phyloP scores from a whole-genome alignment of 1,140 invertebrate genomes.

The Coenobita brevimanus region DNA sequence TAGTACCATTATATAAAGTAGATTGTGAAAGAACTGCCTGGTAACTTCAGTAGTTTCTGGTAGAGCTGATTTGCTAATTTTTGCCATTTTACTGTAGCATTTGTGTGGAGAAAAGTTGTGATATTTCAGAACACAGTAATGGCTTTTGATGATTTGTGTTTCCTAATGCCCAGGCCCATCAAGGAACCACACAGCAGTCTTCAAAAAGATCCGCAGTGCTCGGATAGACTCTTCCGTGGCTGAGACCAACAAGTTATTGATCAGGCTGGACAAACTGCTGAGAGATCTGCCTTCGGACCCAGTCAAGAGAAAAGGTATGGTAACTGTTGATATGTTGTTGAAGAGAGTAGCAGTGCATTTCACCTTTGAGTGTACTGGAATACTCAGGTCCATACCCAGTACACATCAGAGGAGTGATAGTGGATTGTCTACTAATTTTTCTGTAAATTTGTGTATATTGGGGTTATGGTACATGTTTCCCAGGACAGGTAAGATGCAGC shows the following conservation, averaged over 20 bases:
- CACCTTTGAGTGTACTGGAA: no score
- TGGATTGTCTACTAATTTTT: neutral
- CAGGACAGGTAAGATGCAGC: neutral
- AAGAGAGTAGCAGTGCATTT: no score
- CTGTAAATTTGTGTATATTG: neutral
- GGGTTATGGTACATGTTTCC: slow-evolving; percentile 70
- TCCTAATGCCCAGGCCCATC: slow-evolving; percentile 81
- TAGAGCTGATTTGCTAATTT: no score
- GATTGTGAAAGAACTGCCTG: no score
- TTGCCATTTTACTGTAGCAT: no score
- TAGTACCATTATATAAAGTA: no score
- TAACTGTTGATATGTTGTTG: neutral
- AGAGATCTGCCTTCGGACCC: slow-evolving; percentile 86
- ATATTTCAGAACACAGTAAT: no score
- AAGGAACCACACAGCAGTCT: slow-evolving; percentile 83
- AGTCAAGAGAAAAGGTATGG: slow-evolving; percentile 84
- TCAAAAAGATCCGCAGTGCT: slow-evolving; percentile 77
- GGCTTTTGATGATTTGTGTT: no score
- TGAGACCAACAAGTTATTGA: slow-evolving; percentile 96
- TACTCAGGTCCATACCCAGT: no score
- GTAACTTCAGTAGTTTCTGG: no score
- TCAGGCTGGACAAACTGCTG: slow-evolving; percentile 93
- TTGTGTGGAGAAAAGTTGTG: no score
- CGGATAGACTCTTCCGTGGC: slow-evolving; percentile 91
- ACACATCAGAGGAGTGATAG: neutral